Conservation (phyloP, 2,113 vertebrate species). For the Mobula hypostoma region DNA sequence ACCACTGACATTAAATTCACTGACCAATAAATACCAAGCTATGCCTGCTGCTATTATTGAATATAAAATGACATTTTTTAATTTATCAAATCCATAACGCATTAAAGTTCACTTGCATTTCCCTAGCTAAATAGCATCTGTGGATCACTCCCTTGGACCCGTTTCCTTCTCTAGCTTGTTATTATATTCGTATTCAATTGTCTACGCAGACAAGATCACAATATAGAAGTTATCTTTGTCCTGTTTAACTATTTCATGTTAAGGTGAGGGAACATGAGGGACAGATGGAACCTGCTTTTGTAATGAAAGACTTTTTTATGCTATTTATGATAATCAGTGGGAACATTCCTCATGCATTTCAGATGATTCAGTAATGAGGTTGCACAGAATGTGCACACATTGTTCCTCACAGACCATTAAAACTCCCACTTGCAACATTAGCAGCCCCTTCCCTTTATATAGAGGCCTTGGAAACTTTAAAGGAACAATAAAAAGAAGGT, state of each 20-base stretch:
- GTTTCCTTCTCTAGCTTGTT: background rate
- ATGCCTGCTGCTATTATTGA: too few relatives aligned
- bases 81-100: background rate
- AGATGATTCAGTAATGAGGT: slow-evolving; percentile 86
- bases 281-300: slow-evolving; percentile 93
- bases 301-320: slow-evolving; percentile 79
- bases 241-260: slow-evolving; percentile 62
- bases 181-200: slow-evolving; percentile 16
- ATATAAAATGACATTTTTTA: too few relatives aligned
- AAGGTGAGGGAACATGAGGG: slow-evolving; percentile 85
- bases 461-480: slow-evolving; percentile 62
- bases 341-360: slow-evolving; percentile 78
- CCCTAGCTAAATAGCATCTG: background rate
- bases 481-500: slow-evolving; percentile 76
- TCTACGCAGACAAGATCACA: background rate
- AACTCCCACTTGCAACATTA: slow-evolving; percentile 94
- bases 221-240: slow-evolving; percentile 16
- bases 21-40: too few relatives aligned
- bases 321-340: slow-evolving; percentile 85
- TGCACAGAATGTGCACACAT: slow-evolving; percentile 80
- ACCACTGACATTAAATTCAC: too few relatives aligned
- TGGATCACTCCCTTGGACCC: background rate
- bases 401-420: slow-evolving; percentile 83
- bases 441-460: slow-evolving; percentile 86
- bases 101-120: background rate